phyloP scores from a whole-genome alignment of 2,888 invertebrate genomes.

The Drosophila fulvimacula region DNA sequence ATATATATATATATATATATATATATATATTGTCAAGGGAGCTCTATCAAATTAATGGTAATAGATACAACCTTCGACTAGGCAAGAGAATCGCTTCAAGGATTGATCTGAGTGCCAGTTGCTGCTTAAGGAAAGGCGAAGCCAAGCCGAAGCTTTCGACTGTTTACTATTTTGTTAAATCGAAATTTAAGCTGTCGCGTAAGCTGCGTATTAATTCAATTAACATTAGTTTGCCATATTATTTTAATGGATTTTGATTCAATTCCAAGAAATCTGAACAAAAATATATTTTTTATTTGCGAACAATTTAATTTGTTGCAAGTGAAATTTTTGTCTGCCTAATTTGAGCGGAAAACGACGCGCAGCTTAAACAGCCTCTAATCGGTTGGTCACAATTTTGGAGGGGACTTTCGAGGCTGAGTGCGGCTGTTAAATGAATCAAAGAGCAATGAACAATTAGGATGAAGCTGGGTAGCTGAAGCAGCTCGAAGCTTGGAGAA shows the following conservation, averaged over 20 bases:
- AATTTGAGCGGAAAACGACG: slow-evolving; percentile 23
- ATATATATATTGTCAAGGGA: slow-evolving; percentile 2
- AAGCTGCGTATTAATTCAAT: slow-evolving; percentile 43
- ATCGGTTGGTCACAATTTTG: slow-evolving; percentile 18
- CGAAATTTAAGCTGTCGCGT: not conserved
- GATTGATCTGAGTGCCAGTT: slow-evolving; percentile 20
- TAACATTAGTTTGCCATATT: slow-evolving; percentile 39
- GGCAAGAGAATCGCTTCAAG: slow-evolving; percentile 30
- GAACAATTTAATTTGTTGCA: slow-evolving; percentile 4
- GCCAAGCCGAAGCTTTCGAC: not conserved
- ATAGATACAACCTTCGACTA: slow-evolving; percentile 50
- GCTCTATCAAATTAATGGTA: slow-evolving; percentile 53
- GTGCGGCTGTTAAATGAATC: slow-evolving; percentile 7
- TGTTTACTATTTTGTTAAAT: not conserved
- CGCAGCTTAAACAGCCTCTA: slow-evolving; percentile 17
- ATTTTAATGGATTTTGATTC: slow-evolving; percentile 1
- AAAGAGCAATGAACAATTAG: not conserved
- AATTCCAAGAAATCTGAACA: slow-evolving; percentile 41
- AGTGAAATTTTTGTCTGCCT: slow-evolving; percentile 21
- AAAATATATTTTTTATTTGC: slow-evolving; percentile 24
- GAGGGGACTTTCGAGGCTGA: not conserved
- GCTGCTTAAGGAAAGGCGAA: slow-evolving; percentile 4
- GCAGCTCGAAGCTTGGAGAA: not conserved
- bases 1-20: not conserved
- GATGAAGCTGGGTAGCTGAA: not conserved